These are phyloP conservation scores for Cheilosia vulpina DNA, from an alignment of 2,888 invertebrate genomes.

Conservation along the genomic window DNA sequence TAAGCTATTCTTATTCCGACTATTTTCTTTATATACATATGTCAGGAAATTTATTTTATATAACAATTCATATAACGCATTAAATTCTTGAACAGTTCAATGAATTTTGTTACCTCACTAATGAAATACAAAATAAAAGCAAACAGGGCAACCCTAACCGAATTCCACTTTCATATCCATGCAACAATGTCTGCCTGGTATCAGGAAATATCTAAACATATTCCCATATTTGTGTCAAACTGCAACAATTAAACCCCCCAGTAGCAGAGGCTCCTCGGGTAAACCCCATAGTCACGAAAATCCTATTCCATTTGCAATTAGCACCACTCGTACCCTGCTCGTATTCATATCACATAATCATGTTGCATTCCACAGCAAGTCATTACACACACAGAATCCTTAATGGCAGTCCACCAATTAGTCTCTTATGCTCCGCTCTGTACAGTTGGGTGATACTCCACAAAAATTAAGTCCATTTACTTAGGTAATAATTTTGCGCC, in stretches of 20 bases:
- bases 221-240: conserved; percentile 12
- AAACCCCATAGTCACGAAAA: conserved; percentile 24
- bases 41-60: no score
- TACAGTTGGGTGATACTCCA: conserved; percentile 30
- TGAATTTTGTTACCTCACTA: no score
- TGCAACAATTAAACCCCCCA: conserved; percentile 1
- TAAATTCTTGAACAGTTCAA: no score
- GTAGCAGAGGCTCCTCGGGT: not conserved
- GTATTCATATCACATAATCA: conserved; percentile 49
- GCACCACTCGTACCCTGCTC: conserved; percentile 28
- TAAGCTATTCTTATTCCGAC: no score
- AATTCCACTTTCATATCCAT: not conserved
- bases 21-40: no score
- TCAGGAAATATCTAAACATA: conserved; percentile 1
- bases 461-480: conserved; percentile 59
- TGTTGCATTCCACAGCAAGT: conserved; percentile 45
- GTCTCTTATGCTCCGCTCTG: conserved; percentile 33
- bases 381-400: conserved; percentile 59
- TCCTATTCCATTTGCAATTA: conserved; percentile 45
- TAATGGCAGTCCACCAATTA: conserved; percentile 66
- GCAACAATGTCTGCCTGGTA: not conserved
- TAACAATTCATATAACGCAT: no score
- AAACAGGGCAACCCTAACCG: not conserved
- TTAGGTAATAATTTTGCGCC: conserved; percentile 51
- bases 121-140: not conserved